phyloP scores from a whole-genome alignment of 2,888 invertebrate species.

The Alloscopus bannaensis region DNA sequence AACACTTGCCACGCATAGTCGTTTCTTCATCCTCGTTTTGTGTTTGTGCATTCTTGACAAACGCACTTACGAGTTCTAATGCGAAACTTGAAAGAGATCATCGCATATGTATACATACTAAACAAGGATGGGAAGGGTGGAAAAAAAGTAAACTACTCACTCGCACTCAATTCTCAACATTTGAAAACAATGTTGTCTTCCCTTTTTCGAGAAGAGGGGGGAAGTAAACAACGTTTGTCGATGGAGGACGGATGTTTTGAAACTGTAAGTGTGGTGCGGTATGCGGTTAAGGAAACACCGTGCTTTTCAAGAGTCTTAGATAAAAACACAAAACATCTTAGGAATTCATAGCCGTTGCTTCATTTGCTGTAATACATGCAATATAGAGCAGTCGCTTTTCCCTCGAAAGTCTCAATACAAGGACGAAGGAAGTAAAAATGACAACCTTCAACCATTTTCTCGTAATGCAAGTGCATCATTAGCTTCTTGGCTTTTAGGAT shows the following conservation, averaged over 20 bases:
- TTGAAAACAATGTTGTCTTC: slow-evolving; percentile 14
- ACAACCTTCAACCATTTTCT: too few species aligned
- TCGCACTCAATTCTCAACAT: too few species aligned
- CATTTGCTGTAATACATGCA: neutral
- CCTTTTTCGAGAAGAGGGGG: too few species aligned
- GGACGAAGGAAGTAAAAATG: too few species aligned
- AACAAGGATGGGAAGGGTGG: slow-evolving; percentile 13
- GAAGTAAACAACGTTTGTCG: slow-evolving; percentile 27
- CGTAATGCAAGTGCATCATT: too few species aligned
- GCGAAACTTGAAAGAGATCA: slow-evolving; percentile 47
- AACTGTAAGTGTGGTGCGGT: slow-evolving; percentile 25
- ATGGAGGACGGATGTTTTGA: slow-evolving; percentile 28
- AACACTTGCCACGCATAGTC: neutral
- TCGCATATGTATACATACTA: slow-evolving; percentile 16
- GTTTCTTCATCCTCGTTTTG: slow-evolving; percentile 1
- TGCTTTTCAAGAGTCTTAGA: slow-evolving; percentile 4
- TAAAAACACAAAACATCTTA: slow-evolving; percentile 4
- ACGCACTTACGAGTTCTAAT: slow-evolving; percentile 22
- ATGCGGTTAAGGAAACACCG: slow-evolving; percentile 42
- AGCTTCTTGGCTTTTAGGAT: too few species aligned
- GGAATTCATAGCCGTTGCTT: slow-evolving; percentile 7
- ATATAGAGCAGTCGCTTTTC: neutral
- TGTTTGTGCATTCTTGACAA: neutral
- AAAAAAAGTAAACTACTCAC: slow-evolving; percentile 24
- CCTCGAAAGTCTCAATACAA: too few species aligned